Conservation (phyloP, 2,797 vertebrate species). For the Diplodus sargus region DNA sequence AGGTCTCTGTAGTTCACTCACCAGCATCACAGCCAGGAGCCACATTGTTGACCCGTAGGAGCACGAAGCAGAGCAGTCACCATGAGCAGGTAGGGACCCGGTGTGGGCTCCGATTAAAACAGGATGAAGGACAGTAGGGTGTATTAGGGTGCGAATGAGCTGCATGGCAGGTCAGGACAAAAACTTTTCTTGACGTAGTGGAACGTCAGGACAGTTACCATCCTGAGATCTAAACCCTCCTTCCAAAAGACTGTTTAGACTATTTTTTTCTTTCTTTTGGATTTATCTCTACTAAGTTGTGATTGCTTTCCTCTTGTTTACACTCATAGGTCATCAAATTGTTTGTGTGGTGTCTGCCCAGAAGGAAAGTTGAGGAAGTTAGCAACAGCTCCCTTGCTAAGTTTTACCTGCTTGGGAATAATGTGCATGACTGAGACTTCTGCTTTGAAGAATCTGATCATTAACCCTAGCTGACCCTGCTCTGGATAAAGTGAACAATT, state of each 20-base stretch:
- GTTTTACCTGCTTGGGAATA: too few species aligned
- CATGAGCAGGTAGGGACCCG: constrained; percentile 72
- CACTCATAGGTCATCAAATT: too few species aligned
- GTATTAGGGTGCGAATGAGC: neutral
- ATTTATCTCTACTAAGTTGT: too few species aligned
- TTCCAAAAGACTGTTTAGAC: neutral
- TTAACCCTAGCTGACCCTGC: too few species aligned
- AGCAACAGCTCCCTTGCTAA: too few species aligned
- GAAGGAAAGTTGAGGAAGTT: too few species aligned
- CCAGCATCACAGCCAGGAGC: neutral
- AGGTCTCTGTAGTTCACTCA: neutral
- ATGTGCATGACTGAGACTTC: too few species aligned
- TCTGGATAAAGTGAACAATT: too few species aligned
- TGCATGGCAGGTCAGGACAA: neutral
- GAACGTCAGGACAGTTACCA: neutral
- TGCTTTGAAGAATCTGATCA: too few species aligned
- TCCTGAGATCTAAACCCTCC: neutral
- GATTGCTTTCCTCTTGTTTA: too few species aligned
- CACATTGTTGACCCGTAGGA: neutral
- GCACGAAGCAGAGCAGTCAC: constrained; percentile 8
- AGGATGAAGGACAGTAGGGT: neutral
- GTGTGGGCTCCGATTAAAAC: neutral
- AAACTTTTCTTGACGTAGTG: neutral
- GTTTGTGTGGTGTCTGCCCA: neutral
- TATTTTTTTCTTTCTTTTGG: neutral